phyloP scores from a whole-genome alignment of 2,113 vertebrate species.

The Tor tambroides region DNA sequence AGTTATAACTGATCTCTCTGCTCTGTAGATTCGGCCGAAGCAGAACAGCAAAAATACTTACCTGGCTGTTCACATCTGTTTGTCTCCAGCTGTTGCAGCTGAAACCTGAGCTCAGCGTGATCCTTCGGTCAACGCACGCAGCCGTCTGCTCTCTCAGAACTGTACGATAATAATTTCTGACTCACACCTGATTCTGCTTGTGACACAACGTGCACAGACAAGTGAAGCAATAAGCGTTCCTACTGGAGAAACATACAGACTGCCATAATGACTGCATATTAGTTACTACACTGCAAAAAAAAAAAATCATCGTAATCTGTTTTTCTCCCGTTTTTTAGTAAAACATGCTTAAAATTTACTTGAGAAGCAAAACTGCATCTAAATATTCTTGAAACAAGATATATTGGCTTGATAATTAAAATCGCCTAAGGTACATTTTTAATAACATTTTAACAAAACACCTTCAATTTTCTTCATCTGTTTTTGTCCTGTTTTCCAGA shows the following conservation, averaged over 20 bases:
- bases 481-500: too few relatives aligned
- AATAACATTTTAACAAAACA: background rate
- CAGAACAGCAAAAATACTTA: constrained; percentile 26
- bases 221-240: constrained; percentile 17
- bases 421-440: background rate
- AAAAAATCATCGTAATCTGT: background rate
- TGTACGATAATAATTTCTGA: background rate
- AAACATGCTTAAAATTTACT: background rate
- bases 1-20: background rate
- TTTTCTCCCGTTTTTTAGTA: background rate
- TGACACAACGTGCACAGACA: constrained; percentile 33
- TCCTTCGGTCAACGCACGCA: background rate
- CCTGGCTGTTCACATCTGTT: constrained; percentile 44
- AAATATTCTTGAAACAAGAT: background rate
- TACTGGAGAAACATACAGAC: constrained; percentile 4
- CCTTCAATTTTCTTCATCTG: too few relatives aligned
- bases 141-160: background rate
- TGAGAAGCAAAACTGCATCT: too few relatives aligned
- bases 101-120: background rate
- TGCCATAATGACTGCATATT: constrained; percentile 14
- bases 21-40: background rate
- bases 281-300: background rate
- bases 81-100: constrained; percentile 19
- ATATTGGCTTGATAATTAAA: background rate
- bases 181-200: background rate